Base-by-base conservation (phyloP, 2,888 invertebrate species). In the Aleiodes testaceus region DNA sequence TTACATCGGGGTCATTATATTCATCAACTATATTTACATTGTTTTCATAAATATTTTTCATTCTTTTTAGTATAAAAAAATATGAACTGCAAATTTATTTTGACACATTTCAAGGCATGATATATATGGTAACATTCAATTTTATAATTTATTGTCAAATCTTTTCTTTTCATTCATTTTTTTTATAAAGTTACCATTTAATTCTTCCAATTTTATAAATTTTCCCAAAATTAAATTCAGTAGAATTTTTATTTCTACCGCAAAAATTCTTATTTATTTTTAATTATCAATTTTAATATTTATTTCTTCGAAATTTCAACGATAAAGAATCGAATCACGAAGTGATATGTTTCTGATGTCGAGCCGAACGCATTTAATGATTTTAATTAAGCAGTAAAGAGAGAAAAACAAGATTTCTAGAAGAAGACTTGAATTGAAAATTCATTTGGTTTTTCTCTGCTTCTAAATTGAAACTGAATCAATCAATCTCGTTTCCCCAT, bases 41-140 rank as follows among this genome's bases (percentile, higher is more conserved):
- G 69, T 70, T 47, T 36, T 78, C 68, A 77, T 78, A 79, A 78
- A 81, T 77, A 79, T 78, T 77, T 74, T 59, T 80, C 11, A 47
- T 61, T 44, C 14, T 42, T 61, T 11, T 42, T 12, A 42, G 18
- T 20, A 18, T 18, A 44, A 44, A 61, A 82, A 80, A 83, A 82
- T 81, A 81, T 76, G 69, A 70, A 75, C 79, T 74, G 72, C 70
- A 74, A 69, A 77, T 74, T 77, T 77, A 5, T 72, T 59, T 59
- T 63, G 49, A 69, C 49, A 61, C 14, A 16, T 47, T 14, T 6
- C 4, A 16, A 64, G 55, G 45, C 49, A 22, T 16, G 20, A 16
- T 36, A 65, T n/a, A 2, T 14, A 50, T 16, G 5, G 36, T 36
- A 36, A 36, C 11, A 36, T 36, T 36, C 1, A 36, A 36, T 36